A percentile compares a stretch with the other conserved stretches of the same genome.
phyloP scores from a whole-genome alignment of 2,888 invertebrate species.

The Hesperia comma region DNA sequence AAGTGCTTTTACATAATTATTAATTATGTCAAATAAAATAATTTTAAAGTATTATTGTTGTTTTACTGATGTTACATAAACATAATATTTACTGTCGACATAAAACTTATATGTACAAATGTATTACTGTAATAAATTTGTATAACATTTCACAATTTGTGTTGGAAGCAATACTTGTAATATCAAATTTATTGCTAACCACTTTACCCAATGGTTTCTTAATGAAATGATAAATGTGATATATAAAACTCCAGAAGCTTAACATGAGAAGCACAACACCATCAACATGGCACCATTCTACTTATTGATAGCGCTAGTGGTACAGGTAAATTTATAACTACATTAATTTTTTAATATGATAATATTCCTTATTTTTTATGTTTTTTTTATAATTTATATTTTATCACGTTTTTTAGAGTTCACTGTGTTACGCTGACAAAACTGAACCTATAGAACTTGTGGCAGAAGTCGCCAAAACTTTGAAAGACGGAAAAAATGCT shows the following conservation, averaged over 20 bases:
- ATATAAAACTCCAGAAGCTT: conserved; percentile 57
- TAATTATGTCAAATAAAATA: background rate
- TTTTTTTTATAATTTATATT: conserved; percentile 18
- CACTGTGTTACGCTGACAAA: conserved; percentile 53
- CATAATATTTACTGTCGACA: background rate
- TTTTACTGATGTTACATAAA: background rate
- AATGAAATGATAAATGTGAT: conserved; percentile 56
- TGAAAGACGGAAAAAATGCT: conserved; percentile 15
- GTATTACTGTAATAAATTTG: conserved; percentile 19
- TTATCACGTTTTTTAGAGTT: conserved; percentile 54
- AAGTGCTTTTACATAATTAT: background rate
- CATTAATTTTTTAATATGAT: background rate
- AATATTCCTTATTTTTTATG: conserved; percentile 17
- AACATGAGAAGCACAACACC: conserved; percentile 39
- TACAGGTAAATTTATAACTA: conserved; percentile 63
- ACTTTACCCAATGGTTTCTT: conserved; percentile 55
- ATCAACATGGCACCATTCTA: conserved; percentile 65
- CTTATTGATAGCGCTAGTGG: conserved; percentile 63
- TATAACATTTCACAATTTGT: conserved; percentile 16
- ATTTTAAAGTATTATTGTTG: background rate
- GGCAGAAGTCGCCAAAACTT: conserved; percentile 46
- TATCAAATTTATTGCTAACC: conserved; percentile 46
- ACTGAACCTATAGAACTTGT: conserved; percentile 43
- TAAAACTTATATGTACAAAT: conserved; percentile 19
- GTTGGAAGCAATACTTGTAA: conserved; percentile 46